Evolutionary conservation across 2,888 invertebrate species (phyloP), one percentile per base, ranked within the genome.

Genomic region (Sinotaia quadrata): DNA sequence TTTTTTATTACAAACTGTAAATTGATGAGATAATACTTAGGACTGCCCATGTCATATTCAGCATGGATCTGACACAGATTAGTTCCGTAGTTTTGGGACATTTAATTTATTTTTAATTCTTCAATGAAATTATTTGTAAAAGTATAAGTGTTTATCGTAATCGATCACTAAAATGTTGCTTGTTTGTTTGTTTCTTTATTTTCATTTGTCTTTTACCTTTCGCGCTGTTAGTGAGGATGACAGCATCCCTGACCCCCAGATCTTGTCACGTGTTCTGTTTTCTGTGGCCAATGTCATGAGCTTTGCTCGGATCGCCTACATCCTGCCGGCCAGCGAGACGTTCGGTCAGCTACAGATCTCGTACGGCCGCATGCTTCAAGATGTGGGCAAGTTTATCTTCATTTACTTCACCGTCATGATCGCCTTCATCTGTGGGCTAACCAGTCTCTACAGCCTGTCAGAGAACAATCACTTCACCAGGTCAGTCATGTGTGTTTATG

Each of bases 311-410:
- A 77, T 80, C 24, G 78, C 78, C 21, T 80, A 78, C 68, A 75
- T 77, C 54, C 75, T 79, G 10, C 80, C 79, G 4, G 80, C 80
- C 73, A 80, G 74, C 54, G 80, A 79, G 68, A 75, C 74, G 27
- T 78, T 79, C 56, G 80, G 79, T 5, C 80, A 78, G 69, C 74
- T 80, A 29, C 80, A 80, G 72, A 80, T 80, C 49, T 78, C 78
- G 8, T 79, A 79, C 41, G 80, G 80, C 18, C 60, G 79, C 47
- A 80, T 80, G 80, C 60, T 80, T 51, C 70, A 77, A 68, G 80
- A 80, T 60, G 77, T 79, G 24, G 72, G 73, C 63, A 80, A 80
- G 72, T 79, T 80, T 66, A 74, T 79, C 60, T 74, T 78, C 62
- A 76, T 80, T 68, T 79, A 78, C 68, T 66, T 77, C 62, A 75